Conservation (phyloP, 2,888 invertebrate genomes). For the Heliothis peltigera region DNA sequence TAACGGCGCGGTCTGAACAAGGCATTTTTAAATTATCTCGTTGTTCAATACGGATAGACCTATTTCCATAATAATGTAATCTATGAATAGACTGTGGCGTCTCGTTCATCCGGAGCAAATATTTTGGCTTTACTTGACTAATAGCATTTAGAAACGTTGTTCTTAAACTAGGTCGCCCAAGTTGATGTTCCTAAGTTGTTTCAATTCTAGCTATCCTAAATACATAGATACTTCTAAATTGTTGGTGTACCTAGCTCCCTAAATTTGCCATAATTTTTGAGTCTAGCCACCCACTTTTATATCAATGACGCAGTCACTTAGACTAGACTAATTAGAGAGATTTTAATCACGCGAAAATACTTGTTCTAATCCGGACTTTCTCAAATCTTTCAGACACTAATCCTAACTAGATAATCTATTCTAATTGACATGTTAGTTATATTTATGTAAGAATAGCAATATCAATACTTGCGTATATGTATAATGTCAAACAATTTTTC, state of each 20-base stretch:
- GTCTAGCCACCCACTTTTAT: not conserved
- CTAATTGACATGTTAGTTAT: too few species aligned
- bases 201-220: too few species aligned
- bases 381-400: not conserved
- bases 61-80: constrained; percentile 48
- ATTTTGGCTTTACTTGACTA: constrained; percentile 8
- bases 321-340: not conserved
- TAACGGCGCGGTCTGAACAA: constrained; percentile 53
- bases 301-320: not conserved
- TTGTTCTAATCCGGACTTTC: too few species aligned
- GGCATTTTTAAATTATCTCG: constrained; percentile 59
- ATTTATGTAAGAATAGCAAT: not conserved
- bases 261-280: too few species aligned
- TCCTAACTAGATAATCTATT: too few species aligned
- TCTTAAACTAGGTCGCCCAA: not conserved
- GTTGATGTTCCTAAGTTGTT: not conserved
- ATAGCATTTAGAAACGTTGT: not conserved
- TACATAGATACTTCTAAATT: too few species aligned
- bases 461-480: not conserved
- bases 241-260: too few species aligned
- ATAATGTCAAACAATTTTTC: not conserved
- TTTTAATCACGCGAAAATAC: not conserved
- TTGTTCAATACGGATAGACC: constrained; percentile 47
- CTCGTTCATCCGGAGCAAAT: constrained; percentile 9
- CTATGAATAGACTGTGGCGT: constrained; percentile 24